Evolutionary conservation across 2,797 vertebrate genomes (phyloP), one percentile per base, ranked within the genome.

Genomic region (Eulemur mongoz): DNA sequence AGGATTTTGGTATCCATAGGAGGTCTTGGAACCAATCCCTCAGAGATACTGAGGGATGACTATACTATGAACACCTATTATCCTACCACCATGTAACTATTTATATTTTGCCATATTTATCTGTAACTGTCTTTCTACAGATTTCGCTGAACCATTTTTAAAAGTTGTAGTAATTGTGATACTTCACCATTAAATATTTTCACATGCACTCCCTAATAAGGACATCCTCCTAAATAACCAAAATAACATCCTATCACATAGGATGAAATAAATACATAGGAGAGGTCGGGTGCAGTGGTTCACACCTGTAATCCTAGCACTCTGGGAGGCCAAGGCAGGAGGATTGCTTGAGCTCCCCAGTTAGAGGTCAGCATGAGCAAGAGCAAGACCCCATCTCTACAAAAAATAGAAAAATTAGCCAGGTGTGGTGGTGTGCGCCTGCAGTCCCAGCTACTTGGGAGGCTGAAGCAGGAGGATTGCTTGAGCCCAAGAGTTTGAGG

Each of bases 161-260:
- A 90, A 94, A 92, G 40, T 50, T 76, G 35, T 25, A 69, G 25
- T 87, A 63, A 87, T 57, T 40, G 59, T 93, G 32, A 94, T 15
- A 63, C 20, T 92, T 96, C 27, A 95, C 23, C 2, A 80, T 81
- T 45, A 76, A 93, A 32, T 63, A 91, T 82, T 79, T 89, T 70
- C 32, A 43, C 32, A 67, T 57, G 20, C 3, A 83, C 80, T 25
- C 76, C 70, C 43, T 73, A 96, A 92, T 94, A 96, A 78, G n/a
- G 20, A 95, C 32, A 84, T 63, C 85, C n/a, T 94, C 80, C 87
- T 84, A 81, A 93, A 87, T 87, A 95, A 87, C 30, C 22, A 84
- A 83, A 96, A 25, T 87, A 87, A 87, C 30, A 70, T 83, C 80
- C 27, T 80, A 93, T 87, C 38, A 32, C 8, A 83, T 35, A n/a